Evolutionary conservation across 2,888 invertebrate species (phyloP).

Genomic region (Scaptomyza flava): DNA sequence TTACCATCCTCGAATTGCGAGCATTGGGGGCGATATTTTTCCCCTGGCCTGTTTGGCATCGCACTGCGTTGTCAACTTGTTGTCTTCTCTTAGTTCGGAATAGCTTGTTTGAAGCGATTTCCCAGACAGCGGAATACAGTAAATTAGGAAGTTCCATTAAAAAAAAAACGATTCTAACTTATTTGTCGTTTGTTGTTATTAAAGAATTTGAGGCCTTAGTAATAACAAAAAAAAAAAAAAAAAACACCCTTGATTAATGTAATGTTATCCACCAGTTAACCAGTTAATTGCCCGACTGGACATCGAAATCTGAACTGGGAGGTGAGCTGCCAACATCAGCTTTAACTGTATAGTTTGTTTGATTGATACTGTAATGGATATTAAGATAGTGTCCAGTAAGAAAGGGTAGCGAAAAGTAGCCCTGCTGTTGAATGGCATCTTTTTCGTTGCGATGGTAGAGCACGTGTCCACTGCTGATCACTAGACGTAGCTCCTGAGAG

Average conservation of each 20-base stretch:
- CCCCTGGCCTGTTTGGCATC: slow-evolving; percentile 34
- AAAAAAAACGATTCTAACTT: too few relatives aligned
- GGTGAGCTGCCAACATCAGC: slow-evolving; percentile 68
- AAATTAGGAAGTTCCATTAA: too few relatives aligned
- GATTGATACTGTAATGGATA: slow-evolving; percentile 69
- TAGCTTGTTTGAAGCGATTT: slow-evolving; percentile 12
- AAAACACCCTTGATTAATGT: not conserved
- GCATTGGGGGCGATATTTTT: slow-evolving; percentile 56
- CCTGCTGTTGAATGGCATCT: slow-evolving; percentile 47
- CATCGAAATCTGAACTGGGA: slow-evolving; percentile 60
- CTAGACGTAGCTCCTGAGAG: slow-evolving; percentile 62
- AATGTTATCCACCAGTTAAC: too few relatives aligned
- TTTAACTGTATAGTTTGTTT: slow-evolving; percentile 75
- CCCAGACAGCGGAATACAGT: too few relatives aligned
- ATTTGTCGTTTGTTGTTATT: too few relatives aligned
- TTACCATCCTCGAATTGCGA: slow-evolving; percentile 48
- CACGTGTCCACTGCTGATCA: slow-evolving; percentile 69
- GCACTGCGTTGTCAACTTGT: slow-evolving; percentile 47
- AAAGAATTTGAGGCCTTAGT: not conserved
- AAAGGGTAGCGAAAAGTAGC: slow-evolving; percentile 62
- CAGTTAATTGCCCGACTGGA: not conserved
- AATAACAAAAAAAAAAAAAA: not conserved
- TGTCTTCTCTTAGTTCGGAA: slow-evolving; percentile 16
- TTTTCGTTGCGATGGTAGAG: slow-evolving; percentile 65
- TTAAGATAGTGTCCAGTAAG: slow-evolving; percentile 63